Conservation (phyloP, 2,797 vertebrate species). For the Intellagama lesueurii region DNA sequence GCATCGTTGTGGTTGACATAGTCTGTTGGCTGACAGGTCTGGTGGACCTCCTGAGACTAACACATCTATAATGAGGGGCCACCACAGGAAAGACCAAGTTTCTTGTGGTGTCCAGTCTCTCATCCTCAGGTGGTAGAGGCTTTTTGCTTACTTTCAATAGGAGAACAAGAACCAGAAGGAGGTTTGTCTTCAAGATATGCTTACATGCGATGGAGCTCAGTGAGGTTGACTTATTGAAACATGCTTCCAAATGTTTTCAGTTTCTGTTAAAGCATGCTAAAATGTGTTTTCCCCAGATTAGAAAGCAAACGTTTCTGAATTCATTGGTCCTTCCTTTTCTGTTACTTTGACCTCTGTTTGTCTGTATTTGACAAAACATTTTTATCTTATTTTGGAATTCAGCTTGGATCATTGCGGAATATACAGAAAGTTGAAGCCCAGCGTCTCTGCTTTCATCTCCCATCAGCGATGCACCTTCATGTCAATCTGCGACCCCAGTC, state of each 20-base stretch:
- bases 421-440: constrained; percentile 38
- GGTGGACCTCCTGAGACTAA: no score
- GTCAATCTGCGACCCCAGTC: constrained; percentile 16
- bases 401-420: constrained; percentile 22
- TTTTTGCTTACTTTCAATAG: no score
- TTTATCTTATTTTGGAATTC: constrained; percentile 24
- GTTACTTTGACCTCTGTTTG: constrained; percentile 11
- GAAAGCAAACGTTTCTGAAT: not conserved
- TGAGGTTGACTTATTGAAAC: not conserved
- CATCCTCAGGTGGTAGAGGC: no score
- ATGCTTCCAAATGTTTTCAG: not conserved
- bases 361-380: not conserved
- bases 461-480: constrained; percentile 30
- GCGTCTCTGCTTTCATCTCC: constrained; percentile 52
- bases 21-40: no score
- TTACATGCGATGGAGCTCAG: no score
- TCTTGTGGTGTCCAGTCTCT: no score
- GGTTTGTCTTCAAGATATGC: no score
- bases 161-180: no score
- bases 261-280: not conserved
- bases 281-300: not conserved
- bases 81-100: no score
- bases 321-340: not conserved
- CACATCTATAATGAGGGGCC: no score
- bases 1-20: no score